Percentiles rank a stretch among this genome's conserved stretches.
These are phyloP conservation scores for Hypanus sabinus DNA, from an alignment of 2,113 vertebrate genomes.

Conservation along the genomic window DNA sequence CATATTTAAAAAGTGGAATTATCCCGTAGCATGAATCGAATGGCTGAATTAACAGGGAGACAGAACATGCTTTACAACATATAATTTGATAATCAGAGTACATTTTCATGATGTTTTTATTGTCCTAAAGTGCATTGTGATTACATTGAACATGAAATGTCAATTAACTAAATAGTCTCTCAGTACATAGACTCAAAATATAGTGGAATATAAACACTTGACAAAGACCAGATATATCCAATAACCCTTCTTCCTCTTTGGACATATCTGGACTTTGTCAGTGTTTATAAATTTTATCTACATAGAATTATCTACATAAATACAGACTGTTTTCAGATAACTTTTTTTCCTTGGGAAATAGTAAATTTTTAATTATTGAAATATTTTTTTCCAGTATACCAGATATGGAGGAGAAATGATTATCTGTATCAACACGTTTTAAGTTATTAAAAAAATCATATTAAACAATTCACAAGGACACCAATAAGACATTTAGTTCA, in stretches of 20 bases:
- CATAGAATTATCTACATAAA: no score
- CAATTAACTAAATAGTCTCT: neutral
- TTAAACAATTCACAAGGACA: no score
- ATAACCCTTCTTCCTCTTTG: no score
- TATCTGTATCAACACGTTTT: no score
- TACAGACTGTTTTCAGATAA: neutral
- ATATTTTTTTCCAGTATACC: no score
- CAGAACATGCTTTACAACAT: neutral
- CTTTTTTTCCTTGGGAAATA: neutral
- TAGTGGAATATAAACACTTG: neutral
- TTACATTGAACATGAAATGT: neutral
- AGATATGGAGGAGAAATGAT: no score
- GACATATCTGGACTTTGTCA: no score
- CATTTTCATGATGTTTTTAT: neutral
- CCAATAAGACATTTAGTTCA: no score
- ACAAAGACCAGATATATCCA: neutral
- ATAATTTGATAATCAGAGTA: neutral
- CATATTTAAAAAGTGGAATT: neutral
- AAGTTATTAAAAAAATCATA: no score
- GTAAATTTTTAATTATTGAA: neutral
- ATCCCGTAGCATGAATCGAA: neutral
- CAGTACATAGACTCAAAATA: no score
- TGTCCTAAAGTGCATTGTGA: neutral
- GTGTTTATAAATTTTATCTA: no score
- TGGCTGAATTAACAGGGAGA: neutral